Base-by-base conservation (phyloP, 2,888 invertebrate genomes). In the Scaptomyza reducta region DNA sequence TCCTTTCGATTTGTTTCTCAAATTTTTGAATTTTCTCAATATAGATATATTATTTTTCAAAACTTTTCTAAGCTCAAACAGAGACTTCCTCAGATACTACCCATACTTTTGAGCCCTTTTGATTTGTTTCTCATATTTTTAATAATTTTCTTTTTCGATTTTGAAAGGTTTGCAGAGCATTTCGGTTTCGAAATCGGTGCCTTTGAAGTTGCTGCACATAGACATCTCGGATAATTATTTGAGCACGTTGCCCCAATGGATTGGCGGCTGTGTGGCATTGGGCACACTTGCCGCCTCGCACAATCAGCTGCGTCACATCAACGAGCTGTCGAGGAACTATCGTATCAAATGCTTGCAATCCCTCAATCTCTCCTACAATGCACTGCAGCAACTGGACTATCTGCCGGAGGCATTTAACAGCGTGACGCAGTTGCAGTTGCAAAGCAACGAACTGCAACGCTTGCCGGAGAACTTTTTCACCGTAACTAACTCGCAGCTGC, bases 151-250 rank as follows among this genome's bases (percentile, higher is more conserved):
- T 16, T 47, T 31, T 41, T 1, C 3, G 54, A 60, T 55, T 73
- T 73, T 94, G 94, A 57, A 92, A 96, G 96, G 94, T 91, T 91
- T 97, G 67, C 95, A 95, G 83, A 95, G 94, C 73, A 92, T 97
- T 41, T 77, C 84, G 13, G 94, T 93, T 6, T 94, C 96, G 10
- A 93, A 94, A 53, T 95, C 95, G 22, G 93, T 94, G 53, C 97
- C 97, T 25, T 92, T 93, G 29, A 94, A 95, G 89, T 92, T 97
- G 49, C 94, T 94, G 74, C 95, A 96, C 89, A 93, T 97, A 46
- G 95, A 97, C 88, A 94, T 97, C 11, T 96, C 96, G 7, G 95
- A 95, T 90, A 97, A 97, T 87, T 94, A 95, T 81, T 91, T 97
- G 64, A 94, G 94, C 22, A 92, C 94, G 6, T 91, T 97, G 54